A percentile compares a stretch with the other conserved stretches of the same genome.
phyloP scores from a whole-genome alignment of 2,113 vertebrate genomes.

The Triplophysa siluroides region DNA sequence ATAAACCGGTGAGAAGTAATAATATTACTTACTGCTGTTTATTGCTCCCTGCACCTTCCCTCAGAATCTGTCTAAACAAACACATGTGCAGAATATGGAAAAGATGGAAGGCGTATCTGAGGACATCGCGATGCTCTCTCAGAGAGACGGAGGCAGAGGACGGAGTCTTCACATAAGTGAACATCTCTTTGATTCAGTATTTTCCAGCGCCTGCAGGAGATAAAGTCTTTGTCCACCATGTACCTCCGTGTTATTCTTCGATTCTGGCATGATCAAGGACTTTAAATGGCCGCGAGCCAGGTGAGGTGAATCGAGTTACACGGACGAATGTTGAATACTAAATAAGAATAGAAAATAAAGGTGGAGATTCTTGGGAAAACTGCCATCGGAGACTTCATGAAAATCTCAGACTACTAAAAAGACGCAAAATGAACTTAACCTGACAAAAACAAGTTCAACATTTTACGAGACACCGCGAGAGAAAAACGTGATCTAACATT shows the following conservation, averaged over 20 bases:
- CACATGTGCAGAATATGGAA: neutral
- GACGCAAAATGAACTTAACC: too few relatives aligned
- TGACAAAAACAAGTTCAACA: too few relatives aligned
- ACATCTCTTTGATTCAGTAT: constrained; percentile 26
- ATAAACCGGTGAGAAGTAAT: neutral
- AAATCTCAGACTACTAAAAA: too few relatives aligned
- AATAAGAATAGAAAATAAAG: constrained; percentile 30
- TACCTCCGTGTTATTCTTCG: constrained; percentile 57
- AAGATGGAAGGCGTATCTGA: constrained; percentile 50
- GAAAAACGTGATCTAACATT: too few relatives aligned
- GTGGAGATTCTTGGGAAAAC: neutral
- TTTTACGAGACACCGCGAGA: too few relatives aligned
- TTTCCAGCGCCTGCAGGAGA: constrained; percentile 22
- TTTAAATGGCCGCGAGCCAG: constrained; percentile 64
- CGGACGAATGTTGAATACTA: constrained; percentile 59
- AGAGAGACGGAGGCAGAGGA: constrained; percentile 7
- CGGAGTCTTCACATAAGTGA: neutral
- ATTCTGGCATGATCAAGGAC: constrained; percentile 58
- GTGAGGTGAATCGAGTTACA: constrained; percentile 60
- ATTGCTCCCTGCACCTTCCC: neutral
- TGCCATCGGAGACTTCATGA: too few relatives aligned
- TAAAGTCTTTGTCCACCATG: constrained; percentile 27
- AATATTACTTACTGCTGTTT: constrained; percentile 6
- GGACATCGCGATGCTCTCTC: neutral
- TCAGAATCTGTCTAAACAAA: constrained; percentile 25